Base-by-base conservation (phyloP, 2,797 vertebrate genomes). In the Periophthalmus magnuspinnatus region DNA sequence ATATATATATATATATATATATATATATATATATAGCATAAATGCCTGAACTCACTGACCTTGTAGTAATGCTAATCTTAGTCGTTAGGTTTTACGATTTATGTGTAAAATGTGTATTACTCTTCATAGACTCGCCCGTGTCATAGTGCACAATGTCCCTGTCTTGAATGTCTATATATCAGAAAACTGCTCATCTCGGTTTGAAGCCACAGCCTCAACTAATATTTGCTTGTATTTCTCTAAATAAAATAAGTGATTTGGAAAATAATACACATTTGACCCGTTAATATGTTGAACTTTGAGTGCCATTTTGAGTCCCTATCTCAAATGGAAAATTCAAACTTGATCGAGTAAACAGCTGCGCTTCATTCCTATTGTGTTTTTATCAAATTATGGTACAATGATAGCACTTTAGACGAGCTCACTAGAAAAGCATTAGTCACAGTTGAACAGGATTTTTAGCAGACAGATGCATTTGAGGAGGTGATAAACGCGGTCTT, bases 401-500 rank as follows among this genome's bases (percentile, higher is more conserved):
- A 28, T 47, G 24, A 64, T 11, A n/a, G 45, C 28, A 13, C 16
- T 36, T 21, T 16, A 32, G 47, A 54, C 6, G 24, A 32, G 47
- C 2, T 50, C 45, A 24, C 14, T 17, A 54, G 63, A 65, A 19
- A 48, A 16, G 21, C 28, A 66, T 54, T 55, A 66, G 48, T 66
- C 50, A 66, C 64, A 17, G 64, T 1, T 34, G 24, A 36, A 10
- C 17, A 5, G 45, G 17, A 11, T 33, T 65, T 50, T 32, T n/a
- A 54, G 28, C 64, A 21, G 63, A 64, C 45, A 52, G 28, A 65
- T 33, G 47, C 63, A 52, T 50, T 65, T 33, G 32, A 13, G 17
- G 5, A 66, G 48, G 33, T 66, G 64, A 66, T 52, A 54, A 54
- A 66, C 33, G 64, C 10, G 8, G 47, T 66, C 32, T 54, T 54